Evolutionary conservation across 2,888 invertebrate species (phyloP), one percentile per base, ranked within the genome.

Genomic region (Cotesia congregata): DNA sequence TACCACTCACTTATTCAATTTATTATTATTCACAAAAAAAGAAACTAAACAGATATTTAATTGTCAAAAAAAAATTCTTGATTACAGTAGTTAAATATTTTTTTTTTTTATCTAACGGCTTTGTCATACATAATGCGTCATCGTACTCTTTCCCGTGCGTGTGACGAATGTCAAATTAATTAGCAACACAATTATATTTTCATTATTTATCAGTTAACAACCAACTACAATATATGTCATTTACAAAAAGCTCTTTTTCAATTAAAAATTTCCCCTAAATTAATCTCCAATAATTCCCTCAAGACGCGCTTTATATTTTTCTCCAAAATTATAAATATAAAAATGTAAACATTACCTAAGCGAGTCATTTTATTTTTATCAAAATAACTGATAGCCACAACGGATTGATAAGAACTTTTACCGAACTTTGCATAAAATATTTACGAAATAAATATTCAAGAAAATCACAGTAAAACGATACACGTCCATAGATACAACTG

Each of bases 381-480:
- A 30, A 30, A 30, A 30, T 30, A 30, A 30, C 76, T 76, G 75
- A 17, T 68, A 72, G 64, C 72, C 78, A 80, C 78, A 75, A 77
- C 3, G 30, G 3, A 30, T 30, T 78, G 60, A 72, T 72, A 38
- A n/a, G 4, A 50, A 50, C 20, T 40, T 72, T n/a, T 39, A 15
- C 5, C 60, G 64, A 78, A 78, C 80, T 81, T 78, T 74, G n/a
- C 80, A 41, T 76, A 60, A 59, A 79, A 81, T 78, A 76, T 81
- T 81, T 81, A 81, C 80, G 60, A 78, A 78, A 78, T 81, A 81
- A 81, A 81, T 77, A 75, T 80, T 69, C 73, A 77, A 75, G 78
- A 79, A 81, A 80, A 81, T 75, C 80, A 74, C 76, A 50, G 17
- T 59, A 76, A 75, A 79, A 76, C 68, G 61, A 67, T 50, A 50